A percentile compares a stretch with the other conserved stretches of the same genome.
Conservation (phyloP, 35 echinoderm and acorn worm genomes). For the Anneissia japonica region DNA sequence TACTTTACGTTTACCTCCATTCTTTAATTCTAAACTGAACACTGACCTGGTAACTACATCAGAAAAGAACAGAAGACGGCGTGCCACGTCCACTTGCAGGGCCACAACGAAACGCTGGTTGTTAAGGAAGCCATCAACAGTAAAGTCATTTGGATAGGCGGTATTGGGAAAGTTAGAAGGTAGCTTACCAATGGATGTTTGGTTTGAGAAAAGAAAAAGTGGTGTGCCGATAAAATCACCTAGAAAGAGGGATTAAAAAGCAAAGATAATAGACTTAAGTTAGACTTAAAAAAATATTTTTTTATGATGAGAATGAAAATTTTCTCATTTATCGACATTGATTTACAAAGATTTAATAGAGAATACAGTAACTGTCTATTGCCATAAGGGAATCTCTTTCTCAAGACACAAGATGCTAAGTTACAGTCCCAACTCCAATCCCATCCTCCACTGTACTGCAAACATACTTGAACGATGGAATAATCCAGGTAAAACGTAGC, state of each 20-base stretch:
- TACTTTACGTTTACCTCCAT: neutral
- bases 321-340: no score
- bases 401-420: no score
- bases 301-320: no score
- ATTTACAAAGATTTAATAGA: no score
- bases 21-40: conserved; percentile 9
- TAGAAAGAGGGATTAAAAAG: neutral
- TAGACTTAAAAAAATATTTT: no score
- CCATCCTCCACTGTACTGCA: no score
- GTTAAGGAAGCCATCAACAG: conserved; percentile 25
- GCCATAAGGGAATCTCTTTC: no score
- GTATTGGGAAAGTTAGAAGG: conserved; percentile 58
- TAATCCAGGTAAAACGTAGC: no score
- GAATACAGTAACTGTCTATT: no score
- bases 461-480: no score
- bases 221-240: conserved; percentile 30
- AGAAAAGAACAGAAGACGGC: conserved; percentile 61
- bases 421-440: no score
- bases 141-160: neutral
- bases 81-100: conserved; percentile 44
- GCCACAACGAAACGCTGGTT: conserved; percentile 47
- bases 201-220: conserved; percentile 39
- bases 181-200: conserved; percentile 34
- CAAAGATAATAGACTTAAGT: no score
- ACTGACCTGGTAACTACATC: conserved; percentile 29